These are phyloP conservation scores for Heliconius himera DNA, from an alignment of 1,140 invertebrate genomes.

Conservation along the genomic window DNA sequence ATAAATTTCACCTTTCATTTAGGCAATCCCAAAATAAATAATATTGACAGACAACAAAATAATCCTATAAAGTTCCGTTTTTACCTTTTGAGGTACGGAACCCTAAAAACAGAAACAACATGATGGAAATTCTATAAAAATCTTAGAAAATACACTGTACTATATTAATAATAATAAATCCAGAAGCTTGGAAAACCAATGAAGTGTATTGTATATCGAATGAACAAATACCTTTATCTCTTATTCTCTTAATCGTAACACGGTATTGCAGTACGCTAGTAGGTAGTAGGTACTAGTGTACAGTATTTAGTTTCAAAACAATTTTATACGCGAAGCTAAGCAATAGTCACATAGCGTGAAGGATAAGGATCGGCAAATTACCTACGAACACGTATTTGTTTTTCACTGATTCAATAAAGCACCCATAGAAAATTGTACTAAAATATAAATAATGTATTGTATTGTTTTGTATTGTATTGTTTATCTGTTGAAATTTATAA, in stretches of 20 bases:
- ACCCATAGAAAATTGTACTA: conserved; percentile 18
- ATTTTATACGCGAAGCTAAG: conserved; percentile 22
- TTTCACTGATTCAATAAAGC: conserved; percentile 37
- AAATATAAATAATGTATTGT: background rate
- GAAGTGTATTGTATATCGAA: background rate
- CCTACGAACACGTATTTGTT: conserved; percentile 34
- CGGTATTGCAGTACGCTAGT: background rate
- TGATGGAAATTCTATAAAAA: too few species aligned
- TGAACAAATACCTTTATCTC: background rate
- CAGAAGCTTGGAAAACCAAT: background rate
- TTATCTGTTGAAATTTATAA: conserved; percentile 22
- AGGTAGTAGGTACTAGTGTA: background rate
- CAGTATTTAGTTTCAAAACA: conserved; percentile 21
- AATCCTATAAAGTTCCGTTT: too few species aligned
- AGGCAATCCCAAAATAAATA: too few species aligned
- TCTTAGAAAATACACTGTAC: too few species aligned
- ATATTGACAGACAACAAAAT: too few species aligned
- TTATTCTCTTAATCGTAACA: conserved; percentile 9
- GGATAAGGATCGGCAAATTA: conserved; percentile 41
- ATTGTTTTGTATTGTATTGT: conserved; percentile 17
- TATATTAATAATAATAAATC: background rate
- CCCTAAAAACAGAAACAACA: too few species aligned
- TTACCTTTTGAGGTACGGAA: too few species aligned
- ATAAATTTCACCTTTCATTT: too few species aligned
- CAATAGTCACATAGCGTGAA: conserved; percentile 36